These are phyloP conservation scores for Erethizon dorsatum DNA, from an alignment of 2,797 vertebrate genomes.

Conservation along the genomic window DNA sequence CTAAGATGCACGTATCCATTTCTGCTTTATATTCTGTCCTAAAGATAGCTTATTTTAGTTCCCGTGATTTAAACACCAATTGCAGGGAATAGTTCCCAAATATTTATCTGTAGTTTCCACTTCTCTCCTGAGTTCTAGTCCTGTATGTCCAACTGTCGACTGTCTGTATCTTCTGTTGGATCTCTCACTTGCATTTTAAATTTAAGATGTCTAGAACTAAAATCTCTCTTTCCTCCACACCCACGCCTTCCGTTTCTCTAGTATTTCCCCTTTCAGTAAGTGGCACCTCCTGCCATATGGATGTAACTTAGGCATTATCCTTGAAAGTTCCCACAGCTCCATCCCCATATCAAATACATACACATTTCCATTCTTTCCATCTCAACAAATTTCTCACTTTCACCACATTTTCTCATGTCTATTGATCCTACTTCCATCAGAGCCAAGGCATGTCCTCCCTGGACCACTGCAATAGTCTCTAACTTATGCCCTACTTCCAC, in stretches of 20 bases:
- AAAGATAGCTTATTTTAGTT: slow-evolving; percentile 51
- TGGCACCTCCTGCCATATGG: slow-evolving; percentile 21
- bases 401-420: slow-evolving; percentile 6
- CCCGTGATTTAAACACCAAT: slow-evolving; percentile 30
- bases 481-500: not conserved
- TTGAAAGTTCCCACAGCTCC: slow-evolving; percentile 36
- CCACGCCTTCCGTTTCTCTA: slow-evolving; percentile 55
- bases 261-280: slow-evolving; percentile 49
- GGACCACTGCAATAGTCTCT: not conserved
- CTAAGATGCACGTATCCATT: not conserved
- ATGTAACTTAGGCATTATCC: not conserved
- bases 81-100: slow-evolving; percentile 49
- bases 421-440: slow-evolving; percentile 12
- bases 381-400: not conserved
- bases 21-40: slow-evolving; percentile 19
- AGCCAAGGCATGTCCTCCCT: not conserved
- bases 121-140: slow-evolving; percentile 58
- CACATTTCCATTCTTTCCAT: slow-evolving; percentile 33
- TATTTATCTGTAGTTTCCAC: slow-evolving; percentile 56
- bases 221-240: slow-evolving; percentile 31
- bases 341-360: not conserved
- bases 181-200: slow-evolving; percentile 72
- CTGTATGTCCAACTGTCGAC: slow-evolving; percentile 38
- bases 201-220: slow-evolving; percentile 67
- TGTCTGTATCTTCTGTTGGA: slow-evolving; percentile 54